Evolutionary conservation across 2,113 vertebrate species (phyloP).

Genomic region (Tychaedon coryphoeus): DNA sequence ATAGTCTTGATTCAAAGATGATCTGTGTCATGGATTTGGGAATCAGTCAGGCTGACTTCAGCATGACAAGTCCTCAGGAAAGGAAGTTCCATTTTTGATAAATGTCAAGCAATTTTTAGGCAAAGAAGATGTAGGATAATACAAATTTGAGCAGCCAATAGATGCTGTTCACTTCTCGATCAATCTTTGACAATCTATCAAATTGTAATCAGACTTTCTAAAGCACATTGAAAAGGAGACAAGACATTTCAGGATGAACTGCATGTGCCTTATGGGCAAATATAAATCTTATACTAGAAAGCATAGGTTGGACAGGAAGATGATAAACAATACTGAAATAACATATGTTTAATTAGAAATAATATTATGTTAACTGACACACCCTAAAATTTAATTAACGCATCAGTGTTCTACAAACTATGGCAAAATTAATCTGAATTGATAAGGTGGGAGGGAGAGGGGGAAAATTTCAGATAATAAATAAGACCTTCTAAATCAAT

Average conservation of each 20-base stretch:
- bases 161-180: neutral
- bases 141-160: neutral
- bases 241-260: neutral
- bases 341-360: neutral
- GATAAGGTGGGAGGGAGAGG: neutral
- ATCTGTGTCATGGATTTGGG: fast-evolving
- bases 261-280: neutral
- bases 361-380: neutral
- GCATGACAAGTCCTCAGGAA: neutral
- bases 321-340: neutral
- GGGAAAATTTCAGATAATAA: neutral
- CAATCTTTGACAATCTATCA: neutral
- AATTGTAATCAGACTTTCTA: neutral
- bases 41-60: neutral
- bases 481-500: neutral
- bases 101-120: neutral
- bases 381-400: neutral
- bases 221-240: neutral
- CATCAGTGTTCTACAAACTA: neutral
- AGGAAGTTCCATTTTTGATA: neutral
- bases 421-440: neutral
- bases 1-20: neutral
- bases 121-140: neutral
- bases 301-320: neutral
- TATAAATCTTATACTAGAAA: neutral